These are phyloP conservation scores for Torymus tubicola DNA, from an alignment of 2,888 invertebrate species.

Conservation along the genomic window DNA sequence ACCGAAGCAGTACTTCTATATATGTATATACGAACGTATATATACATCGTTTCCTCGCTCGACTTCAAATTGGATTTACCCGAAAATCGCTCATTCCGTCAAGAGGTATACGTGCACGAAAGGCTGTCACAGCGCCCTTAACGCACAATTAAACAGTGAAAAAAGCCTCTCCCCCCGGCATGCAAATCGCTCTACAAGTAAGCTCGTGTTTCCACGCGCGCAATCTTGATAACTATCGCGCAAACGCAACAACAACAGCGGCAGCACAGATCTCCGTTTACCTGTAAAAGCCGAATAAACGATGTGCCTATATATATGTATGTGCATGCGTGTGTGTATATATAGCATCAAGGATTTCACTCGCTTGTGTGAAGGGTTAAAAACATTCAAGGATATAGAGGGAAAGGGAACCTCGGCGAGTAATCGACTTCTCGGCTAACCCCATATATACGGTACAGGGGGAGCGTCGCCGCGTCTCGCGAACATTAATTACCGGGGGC, in stretches of 20 bases:
- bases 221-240: constrained; percentile 1
- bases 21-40: no score
- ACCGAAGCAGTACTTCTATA: no score
- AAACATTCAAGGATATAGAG: no score
- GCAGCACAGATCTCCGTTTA: not conserved
- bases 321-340: no score
- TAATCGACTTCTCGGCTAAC: constrained; percentile 8
- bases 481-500: constrained; percentile 63
- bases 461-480: constrained; percentile 8
- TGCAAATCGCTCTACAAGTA: constrained; percentile 19
- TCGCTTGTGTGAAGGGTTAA: no score
- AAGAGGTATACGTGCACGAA: not conserved
- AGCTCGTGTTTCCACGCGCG: constrained; percentile 6
- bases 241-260: not conserved
- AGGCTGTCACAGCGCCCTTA: not conserved
- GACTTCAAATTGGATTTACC: no score
- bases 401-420: not conserved
- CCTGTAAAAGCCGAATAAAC: constrained; percentile 42
- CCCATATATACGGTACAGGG: not conserved
- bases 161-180: not conserved
- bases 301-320: not conserved
- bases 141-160: constrained; percentile 17
- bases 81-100: no score
- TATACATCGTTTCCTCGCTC: no score
- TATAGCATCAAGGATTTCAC: no score